Base-by-base conservation (phyloP, 2,888 invertebrate species). In the Drosophila percnosoma region DNA sequence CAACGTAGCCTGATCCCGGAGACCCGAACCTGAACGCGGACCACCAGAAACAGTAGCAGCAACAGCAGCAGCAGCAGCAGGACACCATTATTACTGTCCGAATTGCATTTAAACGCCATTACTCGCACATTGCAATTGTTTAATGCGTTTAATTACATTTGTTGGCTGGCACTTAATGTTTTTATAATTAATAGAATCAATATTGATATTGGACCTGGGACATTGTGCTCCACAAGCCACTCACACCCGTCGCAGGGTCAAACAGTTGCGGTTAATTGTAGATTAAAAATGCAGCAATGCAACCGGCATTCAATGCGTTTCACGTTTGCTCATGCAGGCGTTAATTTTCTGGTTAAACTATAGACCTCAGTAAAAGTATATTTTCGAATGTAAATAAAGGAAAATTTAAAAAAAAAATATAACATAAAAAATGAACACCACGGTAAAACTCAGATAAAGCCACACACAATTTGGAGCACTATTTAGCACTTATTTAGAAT, bases 181-280 rank as follows among this genome's bases (percentile, higher is more conserved):
- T 91, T 90, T 90, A 91, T 90, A 90, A 90, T 90, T 91, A 90
- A 90, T 90, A 91, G 90, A 88, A 90, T 91, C 90, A 91, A 91
- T 91, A 91, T 91, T 86, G 85, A 87, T 80, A 75, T 78, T 90
- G 80, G 72, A 48, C 66, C 66, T 54, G 52, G 40, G 40, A 36
- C 55, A 29, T 33, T 38, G 24, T 21, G 51, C 13, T 29, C 36
- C 42, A 18, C n/a, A 52, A 4, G 10, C 31, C 24, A n/a, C 27
- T 4, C 33, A 13, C n/a, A 8, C 29, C 11, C 24, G 45, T 18
- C 45, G 4, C 66, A 24, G 36, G 15, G 15, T 27, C 67, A 68
- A 68, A 75, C 91, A 84, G 83, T 79, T 88, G 90, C 67, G 91
- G 89, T 91, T 91, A 91, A 90, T 91, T 90, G 91, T 90, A 89